A percentile compares a stretch with the other conserved stretches of the same genome.
phyloP scores from a whole-genome alignment of 2,113 vertebrate species.

The Nothocercus julius region DNA sequence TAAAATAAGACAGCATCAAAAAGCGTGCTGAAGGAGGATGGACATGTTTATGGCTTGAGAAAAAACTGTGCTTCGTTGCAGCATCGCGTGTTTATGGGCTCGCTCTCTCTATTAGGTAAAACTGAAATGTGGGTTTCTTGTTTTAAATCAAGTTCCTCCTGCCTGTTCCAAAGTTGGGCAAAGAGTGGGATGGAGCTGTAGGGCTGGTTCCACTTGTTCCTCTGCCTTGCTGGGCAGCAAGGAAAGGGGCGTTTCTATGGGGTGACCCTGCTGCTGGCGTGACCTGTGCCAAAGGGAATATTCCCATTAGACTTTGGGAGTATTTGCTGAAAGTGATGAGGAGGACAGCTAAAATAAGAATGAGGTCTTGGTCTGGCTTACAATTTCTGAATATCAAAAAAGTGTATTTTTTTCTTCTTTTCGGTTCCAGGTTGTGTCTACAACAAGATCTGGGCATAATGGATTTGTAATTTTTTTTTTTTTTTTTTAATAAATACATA shows the following conservation, averaged over 20 bases:
- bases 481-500: neutral
- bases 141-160: neutral
- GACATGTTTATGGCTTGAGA: neutral
- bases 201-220: neutral
- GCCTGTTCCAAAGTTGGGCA: neutral
- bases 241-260: neutral
- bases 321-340: neutral
- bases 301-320: neutral
- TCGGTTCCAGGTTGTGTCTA: neutral
- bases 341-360: neutral
- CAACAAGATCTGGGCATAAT: neutral
- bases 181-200: neutral
- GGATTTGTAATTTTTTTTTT: neutral
- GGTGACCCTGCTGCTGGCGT: neutral
- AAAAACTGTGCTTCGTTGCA: neutral
- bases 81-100: neutral
- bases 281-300: neutral
- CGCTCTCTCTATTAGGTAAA: neutral
- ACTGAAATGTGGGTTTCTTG: neutral
- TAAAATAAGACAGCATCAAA: neutral
- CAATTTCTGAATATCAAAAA: too few relatives aligned
- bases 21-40: neutral
- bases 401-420: neutral
- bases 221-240: neutral
- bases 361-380: neutral